Evolutionary conservation across 2,888 invertebrate genomes (phyloP), one percentile per base, ranked within the genome.

Genomic region (Bombylius discolor): DNA sequence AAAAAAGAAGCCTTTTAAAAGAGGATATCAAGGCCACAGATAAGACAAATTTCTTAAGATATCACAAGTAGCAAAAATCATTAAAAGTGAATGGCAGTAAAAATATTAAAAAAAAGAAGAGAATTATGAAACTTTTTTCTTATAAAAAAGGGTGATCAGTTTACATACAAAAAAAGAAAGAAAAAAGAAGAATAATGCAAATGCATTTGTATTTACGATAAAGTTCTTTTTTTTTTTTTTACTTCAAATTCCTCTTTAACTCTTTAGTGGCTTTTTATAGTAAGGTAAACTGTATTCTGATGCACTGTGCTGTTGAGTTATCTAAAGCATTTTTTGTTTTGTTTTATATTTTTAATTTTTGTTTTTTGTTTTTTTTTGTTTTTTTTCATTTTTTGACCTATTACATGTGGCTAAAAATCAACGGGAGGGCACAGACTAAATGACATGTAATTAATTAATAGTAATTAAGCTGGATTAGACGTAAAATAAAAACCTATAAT

Each of bases 401-500:
- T 23, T 36, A 7, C 31, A 49, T 42, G 42, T 50, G 54, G 49
- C 52, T 56, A 50, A 49, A 54, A 58, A 59, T 51, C 61, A 62
- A 61, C 62, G 59, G 60, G 63, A 62, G 60, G 60, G 61, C 58
- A 59, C 56, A 52, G 60, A 59, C 55, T 51, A 56, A 61, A 62
- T 64, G 64, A 61, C 63, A 63, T 58, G 58, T 63, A 63, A 64
- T 64, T 64, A 64, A 64, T 64, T 64, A 64, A 59, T 53, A 48
- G 59, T 63, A 63, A 63, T 63, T 63, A 63, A 63, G 60, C 49
- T 56, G 62, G 61, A 63, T 64, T 63, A 62, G 61, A 61, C 57
- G 57, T 59, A 58, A 60, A 56, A 55, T 49, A 56, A 58, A 52
- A 58, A 53, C 3, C 13, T 44, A 44, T 12, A 44, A 11, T 12